These are phyloP conservation scores for Sycophaga agraensis DNA, from an alignment of 1,140 invertebrate species.

Conservation along the genomic window DNA sequence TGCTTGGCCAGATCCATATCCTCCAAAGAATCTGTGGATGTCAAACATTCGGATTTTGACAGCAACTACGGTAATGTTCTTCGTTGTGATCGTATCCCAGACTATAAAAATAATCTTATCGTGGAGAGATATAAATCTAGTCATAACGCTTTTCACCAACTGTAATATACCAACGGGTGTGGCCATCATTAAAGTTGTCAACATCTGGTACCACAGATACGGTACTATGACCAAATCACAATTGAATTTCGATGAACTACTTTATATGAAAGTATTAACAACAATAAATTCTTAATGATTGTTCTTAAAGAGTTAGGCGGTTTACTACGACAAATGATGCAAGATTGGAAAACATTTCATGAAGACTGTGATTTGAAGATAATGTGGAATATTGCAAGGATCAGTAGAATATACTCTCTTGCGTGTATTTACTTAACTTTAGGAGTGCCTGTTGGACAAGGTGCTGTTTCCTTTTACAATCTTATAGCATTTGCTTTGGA, in stretches of 20 bases:
- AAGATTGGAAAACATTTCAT: conserved; percentile 2
- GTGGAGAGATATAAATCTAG: conserved; percentile 3
- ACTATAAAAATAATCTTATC: conserved; percentile 2
- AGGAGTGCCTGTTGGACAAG: conserved; percentile 4
- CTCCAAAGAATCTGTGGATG: background rate
- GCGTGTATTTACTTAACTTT: conserved; percentile 19
- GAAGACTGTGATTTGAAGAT: background rate
- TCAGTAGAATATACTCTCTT: conserved; percentile 16
- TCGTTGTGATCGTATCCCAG: conserved; percentile 9
- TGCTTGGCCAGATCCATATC: conserved; percentile 8
- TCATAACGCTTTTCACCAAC: conserved; percentile 21
- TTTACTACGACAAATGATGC: conserved; percentile 1
- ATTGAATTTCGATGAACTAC: too few species aligned
- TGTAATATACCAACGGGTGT: conserved; percentile 14
- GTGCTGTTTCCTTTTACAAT: background rate
- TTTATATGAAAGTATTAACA: background rate
- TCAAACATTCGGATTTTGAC: background rate
- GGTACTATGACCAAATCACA: too few species aligned
- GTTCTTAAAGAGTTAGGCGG: background rate
- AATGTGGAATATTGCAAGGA: conserved; percentile 9
- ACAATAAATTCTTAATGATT: background rate
- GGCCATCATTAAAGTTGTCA: conserved; percentile 1
- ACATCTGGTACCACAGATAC: conserved; percentile 10
- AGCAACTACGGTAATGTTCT: background rate
- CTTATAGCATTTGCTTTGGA: background rate